Evolutionary conservation across 2,797 vertebrate genomes (phyloP).

Genomic region (Bradypodion ventrale): DNA sequence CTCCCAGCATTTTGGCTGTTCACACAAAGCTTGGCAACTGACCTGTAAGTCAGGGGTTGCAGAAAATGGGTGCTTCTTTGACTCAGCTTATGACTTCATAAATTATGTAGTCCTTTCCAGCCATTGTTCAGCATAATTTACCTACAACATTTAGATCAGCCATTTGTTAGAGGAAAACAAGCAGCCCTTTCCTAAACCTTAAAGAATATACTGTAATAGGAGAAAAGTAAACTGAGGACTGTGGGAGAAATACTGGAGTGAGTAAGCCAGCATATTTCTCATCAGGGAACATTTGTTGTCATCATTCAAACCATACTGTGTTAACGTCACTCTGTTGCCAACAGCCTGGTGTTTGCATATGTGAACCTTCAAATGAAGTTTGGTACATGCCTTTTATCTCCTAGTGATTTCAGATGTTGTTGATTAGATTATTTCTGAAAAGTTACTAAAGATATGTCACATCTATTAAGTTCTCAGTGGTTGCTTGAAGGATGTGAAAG

Average conservation of each 20-base stretch:
- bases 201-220: not conserved
- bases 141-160: slow-evolving; percentile 75
- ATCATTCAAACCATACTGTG: not conserved
- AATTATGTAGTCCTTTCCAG: slow-evolving; percentile 76
- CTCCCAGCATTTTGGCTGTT: not conserved
- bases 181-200: not conserved
- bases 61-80: slow-evolving; percentile 30
- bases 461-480: not conserved
- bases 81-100: slow-evolving; percentile 60
- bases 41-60: not conserved
- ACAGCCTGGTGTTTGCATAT: not conserved
- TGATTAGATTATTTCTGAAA: not conserved
- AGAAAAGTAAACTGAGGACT: not conserved
- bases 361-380: not conserved
- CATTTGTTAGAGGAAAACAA: slow-evolving; percentile 56
- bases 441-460: not conserved
- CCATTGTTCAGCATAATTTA: slow-evolving; percentile 79
- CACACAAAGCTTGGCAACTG: accelerated
- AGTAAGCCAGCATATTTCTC: not conserved
- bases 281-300: not conserved
- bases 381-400: not conserved
- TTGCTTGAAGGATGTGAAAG: not conserved
- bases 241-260: slow-evolving; percentile 10
- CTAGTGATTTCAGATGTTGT: not conserved
- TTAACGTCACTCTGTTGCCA: not conserved